phyloP scores from a whole-genome alignment of 2,888 invertebrate species.

The Synanthedon formicaeformis region DNA sequence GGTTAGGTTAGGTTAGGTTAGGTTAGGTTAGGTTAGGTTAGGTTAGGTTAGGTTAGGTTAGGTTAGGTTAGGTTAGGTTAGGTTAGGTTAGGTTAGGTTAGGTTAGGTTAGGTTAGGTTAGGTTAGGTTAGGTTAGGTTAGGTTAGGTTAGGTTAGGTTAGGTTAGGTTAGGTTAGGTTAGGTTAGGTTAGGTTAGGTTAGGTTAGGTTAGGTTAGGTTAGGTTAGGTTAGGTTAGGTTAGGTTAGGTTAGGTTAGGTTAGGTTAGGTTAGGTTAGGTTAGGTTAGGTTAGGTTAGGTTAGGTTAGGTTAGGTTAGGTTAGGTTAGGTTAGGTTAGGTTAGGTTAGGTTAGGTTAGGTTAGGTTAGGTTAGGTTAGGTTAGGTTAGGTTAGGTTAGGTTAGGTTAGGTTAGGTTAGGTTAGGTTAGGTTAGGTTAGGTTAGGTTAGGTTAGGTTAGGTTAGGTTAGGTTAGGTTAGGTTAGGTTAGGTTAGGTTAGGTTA shows the following conservation, averaged over 20 bases:
- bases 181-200: constrained; percentile 7
- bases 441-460: no score
- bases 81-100: constrained; percentile 7
- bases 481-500: no score
- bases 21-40: constrained; percentile 5
- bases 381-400: constrained; percentile 8
- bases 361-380: constrained; percentile 8
- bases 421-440: no score
- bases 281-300: constrained; percentile 7
- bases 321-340: constrained; percentile 6
- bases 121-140: constrained; percentile 8
- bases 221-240: constrained; percentile 13
- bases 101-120: constrained; percentile 10
- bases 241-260: constrained; percentile 11
- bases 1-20: constrained; percentile 4
- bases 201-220: constrained; percentile 16
- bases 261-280: constrained; percentile 11
- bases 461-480: no score
- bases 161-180: constrained; percentile 6
- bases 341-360: constrained; percentile 7
- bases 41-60: constrained; percentile 5
- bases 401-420: constrained; percentile 1
- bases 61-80: constrained; percentile 7
- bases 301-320: constrained; percentile 8
- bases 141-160: constrained; percentile 5